Evolutionary conservation across 1,140 invertebrate species (phyloP), one percentile per base, ranked within the genome.

Genomic region (Orchestia grillus): DNA sequence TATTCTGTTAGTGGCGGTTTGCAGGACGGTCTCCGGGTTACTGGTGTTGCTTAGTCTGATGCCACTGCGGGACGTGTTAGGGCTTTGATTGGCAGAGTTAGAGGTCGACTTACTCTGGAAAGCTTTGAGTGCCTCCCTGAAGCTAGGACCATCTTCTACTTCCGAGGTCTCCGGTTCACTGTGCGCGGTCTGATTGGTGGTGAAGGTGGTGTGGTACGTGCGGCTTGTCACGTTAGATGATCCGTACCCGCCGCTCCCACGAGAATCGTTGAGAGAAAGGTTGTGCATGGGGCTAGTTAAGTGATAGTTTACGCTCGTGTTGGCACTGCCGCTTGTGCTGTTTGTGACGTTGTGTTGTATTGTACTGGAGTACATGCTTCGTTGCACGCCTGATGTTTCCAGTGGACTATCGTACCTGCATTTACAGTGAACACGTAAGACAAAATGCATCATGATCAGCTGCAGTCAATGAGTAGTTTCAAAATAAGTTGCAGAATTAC

Each of bases 341-440:
- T 96, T 96, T 95, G 44, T 87, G 62, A 95, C 96, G 87, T 96
- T 87, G 96, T 57, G 77, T 96, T 57, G 62, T 62, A 95, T 42
- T 96, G 96, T 44, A 77, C 44, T 47, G 42, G 95, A 95, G 91
- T 96, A 88, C 44, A 95, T 77, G 44, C 96, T 96, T 96, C 97
- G 96, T 44, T 97, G 95, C 90, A 97, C 96, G 90, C 97, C 97
- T 57, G 97, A 97, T 41, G 97, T 97, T 96, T 97, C 97, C 43
- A 97, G 96, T 44, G 97, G 96, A 53, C 96, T 96, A 87, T 97
- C 97, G 95, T 97, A 96, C 90, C 97, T 97, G 96, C 40, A 96
- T 92, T 40, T n/a, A 62, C 87, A 96, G 0, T 36, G 36, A 87
- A 42, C 1, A 62, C 36, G 40, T 43, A 41, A 87, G n/a, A 4